Conservation (phyloP, 2,113 vertebrate species). For the Eira barbara region DNA sequence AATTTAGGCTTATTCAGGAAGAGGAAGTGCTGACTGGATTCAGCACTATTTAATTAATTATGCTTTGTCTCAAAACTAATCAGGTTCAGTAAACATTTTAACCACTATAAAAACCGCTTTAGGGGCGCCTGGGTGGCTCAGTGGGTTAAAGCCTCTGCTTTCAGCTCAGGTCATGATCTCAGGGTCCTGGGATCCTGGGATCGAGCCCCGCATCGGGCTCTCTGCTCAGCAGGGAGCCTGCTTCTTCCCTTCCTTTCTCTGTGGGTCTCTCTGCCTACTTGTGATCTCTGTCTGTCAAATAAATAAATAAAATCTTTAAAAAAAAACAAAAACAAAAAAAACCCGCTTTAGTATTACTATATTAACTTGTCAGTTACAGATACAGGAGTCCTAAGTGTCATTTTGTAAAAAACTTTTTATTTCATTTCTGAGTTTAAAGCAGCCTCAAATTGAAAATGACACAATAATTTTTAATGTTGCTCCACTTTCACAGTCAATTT, state of each 20-base stretch:
- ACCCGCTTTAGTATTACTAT: neutral
- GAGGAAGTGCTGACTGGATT: neutral
- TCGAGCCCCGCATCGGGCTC: no score
- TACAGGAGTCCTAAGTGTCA: neutral
- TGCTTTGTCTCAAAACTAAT: conserved; percentile 24
- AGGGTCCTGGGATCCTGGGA: no score
- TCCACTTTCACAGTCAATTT: conserved; percentile 70
- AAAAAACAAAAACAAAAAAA: no score
- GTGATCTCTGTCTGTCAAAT: no score
- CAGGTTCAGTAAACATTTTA: conserved; percentile 3
- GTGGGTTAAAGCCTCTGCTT: no score
- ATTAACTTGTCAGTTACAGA: conserved; percentile 17
- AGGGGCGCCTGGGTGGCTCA: no score
- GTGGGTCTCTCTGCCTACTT: no score
- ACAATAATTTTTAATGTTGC: conserved; percentile 63
- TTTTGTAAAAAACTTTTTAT: conserved; percentile 14
- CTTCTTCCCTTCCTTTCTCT: no score
- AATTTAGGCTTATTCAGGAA: neutral
- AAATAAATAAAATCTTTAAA: no score
- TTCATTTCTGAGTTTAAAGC: conserved; percentile 68
- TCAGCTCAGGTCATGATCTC: no score
- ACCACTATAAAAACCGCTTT: neutral
- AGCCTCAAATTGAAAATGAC: conserved; percentile 67
- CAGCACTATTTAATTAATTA: conserved; percentile 26
- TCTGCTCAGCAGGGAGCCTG: no score